Evolutionary conservation across 1,140 invertebrate species (phyloP).

Genomic region (Episyrphus balteatus): DNA sequence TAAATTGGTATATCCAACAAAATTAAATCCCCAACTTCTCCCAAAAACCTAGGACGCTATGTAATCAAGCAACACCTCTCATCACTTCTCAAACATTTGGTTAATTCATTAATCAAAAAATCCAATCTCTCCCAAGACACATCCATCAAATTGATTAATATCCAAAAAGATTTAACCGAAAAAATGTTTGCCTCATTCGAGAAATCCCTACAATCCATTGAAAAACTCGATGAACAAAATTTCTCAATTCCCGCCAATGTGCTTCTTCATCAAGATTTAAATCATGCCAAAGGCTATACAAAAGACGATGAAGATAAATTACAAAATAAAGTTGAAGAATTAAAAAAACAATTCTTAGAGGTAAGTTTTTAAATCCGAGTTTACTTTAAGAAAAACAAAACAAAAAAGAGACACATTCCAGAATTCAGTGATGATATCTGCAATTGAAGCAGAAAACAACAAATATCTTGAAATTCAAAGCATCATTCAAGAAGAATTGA

Average conservation of each 20-base stretch:
- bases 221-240: conserved; percentile 11
- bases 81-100: conserved; percentile 6
- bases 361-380: conserved; percentile 4
- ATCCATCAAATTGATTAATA: conserved; percentile 3
- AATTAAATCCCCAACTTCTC: not conserved
- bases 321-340: conserved; percentile 6
- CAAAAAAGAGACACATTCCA: conserved; percentile 2
- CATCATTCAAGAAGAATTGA: conserved; percentile 12
- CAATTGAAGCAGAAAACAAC: conserved; percentile 13
- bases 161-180: conserved; percentile 8
- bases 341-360: conserved; percentile 16
- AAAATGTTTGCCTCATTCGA: conserved; percentile 9
- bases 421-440: conserved; percentile 22
- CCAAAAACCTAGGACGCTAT: conserved; percentile 13
- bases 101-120: conserved; percentile 15
- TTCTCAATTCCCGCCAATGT: conserved; percentile 24
- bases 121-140: conserved; percentile 15
- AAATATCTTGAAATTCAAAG: conserved; percentile 11
- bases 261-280: conserved; percentile 6
- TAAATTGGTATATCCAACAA: not conserved
- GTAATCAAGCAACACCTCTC: conserved; percentile 9
- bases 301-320: conserved; percentile 14
- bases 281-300: conserved; percentile 5
- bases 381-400: not conserved
- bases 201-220: conserved; percentile 6